Evolutionary conservation across 92 coral and sea anemone genomes (phyloP).

Genomic region (Porites evermanni): DNA sequence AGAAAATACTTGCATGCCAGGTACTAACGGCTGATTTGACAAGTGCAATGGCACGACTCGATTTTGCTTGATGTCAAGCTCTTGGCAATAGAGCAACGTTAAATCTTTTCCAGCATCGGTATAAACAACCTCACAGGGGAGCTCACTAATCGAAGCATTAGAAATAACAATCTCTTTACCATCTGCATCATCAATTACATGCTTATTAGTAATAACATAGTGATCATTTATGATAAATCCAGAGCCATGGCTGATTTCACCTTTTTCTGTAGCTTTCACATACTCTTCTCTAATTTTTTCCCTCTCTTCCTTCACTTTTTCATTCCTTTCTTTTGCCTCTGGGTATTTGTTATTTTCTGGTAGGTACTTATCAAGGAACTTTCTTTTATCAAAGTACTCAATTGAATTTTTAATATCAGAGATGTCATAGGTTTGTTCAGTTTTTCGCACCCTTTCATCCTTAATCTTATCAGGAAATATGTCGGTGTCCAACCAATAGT

Average conservation of each 20-base stretch:
- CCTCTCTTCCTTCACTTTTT: background rate
- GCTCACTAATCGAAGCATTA: background rate
- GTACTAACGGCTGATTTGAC: background rate
- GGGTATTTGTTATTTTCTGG: background rate
- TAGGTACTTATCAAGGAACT: background rate
- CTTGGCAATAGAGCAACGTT: background rate
- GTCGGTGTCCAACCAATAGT: background rate
- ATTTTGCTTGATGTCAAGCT: background rate
- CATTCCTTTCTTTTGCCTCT: background rate
- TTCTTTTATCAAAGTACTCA: background rate
- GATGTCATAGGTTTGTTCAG: background rate
- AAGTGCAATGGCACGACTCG: background rate
- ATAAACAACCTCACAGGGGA: background rate
- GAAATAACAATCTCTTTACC: background rate
- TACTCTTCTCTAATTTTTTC: background rate
- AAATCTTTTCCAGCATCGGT: background rate
- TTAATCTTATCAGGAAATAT: background rate
- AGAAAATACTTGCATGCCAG: conserved; percentile 12
- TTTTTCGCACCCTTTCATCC: background rate
- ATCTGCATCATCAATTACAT: background rate
- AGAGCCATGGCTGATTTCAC: conserved; percentile 11
- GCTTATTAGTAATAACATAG: conserved; percentile 1
- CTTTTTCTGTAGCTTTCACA: background rate
- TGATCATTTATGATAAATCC: conserved; percentile 1
- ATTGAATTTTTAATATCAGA: conserved; percentile 6